phyloP scores from a whole-genome alignment of 1,140 invertebrate species.

The Trachelipus rathkii region DNA sequence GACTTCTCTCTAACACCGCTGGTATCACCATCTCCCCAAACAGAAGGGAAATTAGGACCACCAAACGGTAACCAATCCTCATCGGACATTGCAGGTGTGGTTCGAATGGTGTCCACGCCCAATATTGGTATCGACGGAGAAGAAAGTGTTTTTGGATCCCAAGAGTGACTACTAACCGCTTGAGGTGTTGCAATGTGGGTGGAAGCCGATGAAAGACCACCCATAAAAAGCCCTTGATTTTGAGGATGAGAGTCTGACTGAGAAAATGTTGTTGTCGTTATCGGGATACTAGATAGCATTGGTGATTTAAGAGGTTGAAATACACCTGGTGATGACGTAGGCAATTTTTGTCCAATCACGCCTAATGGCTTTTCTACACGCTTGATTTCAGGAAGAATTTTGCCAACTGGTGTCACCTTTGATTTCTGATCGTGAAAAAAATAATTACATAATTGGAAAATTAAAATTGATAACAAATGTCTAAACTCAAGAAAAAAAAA shows the following conservation, averaged over 20 bases:
- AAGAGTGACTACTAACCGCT: not conserved
- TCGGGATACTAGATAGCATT: not conserved
- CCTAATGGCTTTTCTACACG: constrained; percentile 36
- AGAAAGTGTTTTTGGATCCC: not conserved
- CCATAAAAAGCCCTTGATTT: not conserved
- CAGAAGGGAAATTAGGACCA: not conserved
- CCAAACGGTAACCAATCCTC: not conserved
- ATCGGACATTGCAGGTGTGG: not conserved
- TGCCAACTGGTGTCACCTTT: constrained; percentile 37
- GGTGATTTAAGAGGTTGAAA: not conserved
- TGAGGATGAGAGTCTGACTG: not conserved
- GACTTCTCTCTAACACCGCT: not conserved
- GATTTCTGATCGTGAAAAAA: constrained; percentile 29
- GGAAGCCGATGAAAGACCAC: not conserved
- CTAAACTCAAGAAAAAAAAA: not conserved
- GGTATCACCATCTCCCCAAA: not conserved
- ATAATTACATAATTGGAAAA: not conserved
- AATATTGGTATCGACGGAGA: not conserved
- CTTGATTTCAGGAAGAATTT: constrained; percentile 42
- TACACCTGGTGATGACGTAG: not conserved
- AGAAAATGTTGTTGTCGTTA: not conserved
- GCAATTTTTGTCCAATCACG: constrained; percentile 41
- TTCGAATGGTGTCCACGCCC: not conserved
- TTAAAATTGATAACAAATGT: no score
- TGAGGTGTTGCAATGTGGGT: not conserved